A percentile compares a stretch with the other conserved stretches of the same genome.
These are phyloP conservation scores for Calephelis virginiensis DNA, from an alignment of 1,140 invertebrate species.

Conservation along the genomic window DNA sequence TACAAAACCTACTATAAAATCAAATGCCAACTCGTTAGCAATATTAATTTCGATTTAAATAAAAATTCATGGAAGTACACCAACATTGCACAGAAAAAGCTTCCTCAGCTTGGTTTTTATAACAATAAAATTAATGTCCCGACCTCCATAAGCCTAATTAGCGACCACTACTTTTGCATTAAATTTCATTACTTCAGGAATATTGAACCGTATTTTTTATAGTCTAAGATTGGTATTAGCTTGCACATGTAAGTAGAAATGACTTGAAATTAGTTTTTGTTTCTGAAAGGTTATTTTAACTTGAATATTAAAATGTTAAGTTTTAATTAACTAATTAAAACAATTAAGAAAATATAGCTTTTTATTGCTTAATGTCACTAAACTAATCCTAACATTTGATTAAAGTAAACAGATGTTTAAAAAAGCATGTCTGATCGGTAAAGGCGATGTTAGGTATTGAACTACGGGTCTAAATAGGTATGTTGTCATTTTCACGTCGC, in stretches of 20 bases:
- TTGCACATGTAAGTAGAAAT: not conserved
- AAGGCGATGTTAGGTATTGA: no score
- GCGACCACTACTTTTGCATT: conserved; percentile 39
- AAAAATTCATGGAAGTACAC: not conserved
- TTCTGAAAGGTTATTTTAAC: not conserved
- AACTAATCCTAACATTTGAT: no score
- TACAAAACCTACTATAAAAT: no score
- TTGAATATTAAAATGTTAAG: not conserved
- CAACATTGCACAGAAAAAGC: conserved; percentile 28
- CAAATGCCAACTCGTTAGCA: no score
- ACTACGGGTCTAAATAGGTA: no score
- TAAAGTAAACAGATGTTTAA: no score
- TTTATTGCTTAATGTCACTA: no score
- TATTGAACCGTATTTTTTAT: not conserved
- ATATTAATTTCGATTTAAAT: not conserved
- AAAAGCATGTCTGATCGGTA: no score
- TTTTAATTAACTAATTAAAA: conserved; percentile 5
- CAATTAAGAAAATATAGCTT: no score
- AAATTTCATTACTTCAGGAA: conserved; percentile 9
- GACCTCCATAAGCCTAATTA: conserved; percentile 43
- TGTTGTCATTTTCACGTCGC: no score
- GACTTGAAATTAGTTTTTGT: not conserved
- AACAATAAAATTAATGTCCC: conserved; percentile 44
- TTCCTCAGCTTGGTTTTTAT: conserved; percentile 38
- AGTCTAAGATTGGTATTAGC: not conserved